A percentile compares a stretch with the other conserved stretches of the same genome.
Conservation (phyloP, 2,797 vertebrate genomes). For the Cirrhinus molitorella region DNA sequence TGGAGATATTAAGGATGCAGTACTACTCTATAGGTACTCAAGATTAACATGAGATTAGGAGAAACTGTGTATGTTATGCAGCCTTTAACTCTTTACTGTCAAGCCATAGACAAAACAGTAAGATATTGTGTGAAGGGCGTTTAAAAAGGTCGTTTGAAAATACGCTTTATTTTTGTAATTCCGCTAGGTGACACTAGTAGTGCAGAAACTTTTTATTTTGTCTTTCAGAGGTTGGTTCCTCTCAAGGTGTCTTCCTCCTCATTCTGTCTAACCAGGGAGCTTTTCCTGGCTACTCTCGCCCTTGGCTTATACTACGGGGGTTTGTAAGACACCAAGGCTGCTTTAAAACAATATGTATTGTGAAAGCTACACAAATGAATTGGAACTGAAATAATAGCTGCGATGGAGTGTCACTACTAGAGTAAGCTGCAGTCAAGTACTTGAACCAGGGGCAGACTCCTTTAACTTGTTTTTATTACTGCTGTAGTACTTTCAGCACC, state of each 20-base stretch:
- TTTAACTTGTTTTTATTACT: background rate
- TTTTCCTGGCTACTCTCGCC: background rate
- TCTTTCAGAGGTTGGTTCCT: constrained; percentile 4
- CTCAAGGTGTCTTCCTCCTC: background rate
- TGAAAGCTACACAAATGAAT: background rate
- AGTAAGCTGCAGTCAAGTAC: background rate
- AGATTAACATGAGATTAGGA: no score
- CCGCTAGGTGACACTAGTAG: background rate
- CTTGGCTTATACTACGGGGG: background rate
- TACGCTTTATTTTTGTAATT: background rate
- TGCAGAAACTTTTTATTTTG: background rate
- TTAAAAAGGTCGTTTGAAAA: background rate
- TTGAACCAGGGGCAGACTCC: background rate
- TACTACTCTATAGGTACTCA: no score
- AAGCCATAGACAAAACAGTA: background rate
- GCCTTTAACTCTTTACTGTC: background rate
- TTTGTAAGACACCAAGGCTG: background rate
- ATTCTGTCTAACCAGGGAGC: background rate
- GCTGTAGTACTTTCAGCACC: background rate
- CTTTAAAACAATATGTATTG: background rate
- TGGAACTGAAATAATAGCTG: constrained; percentile 2
- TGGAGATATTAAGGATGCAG: no score
- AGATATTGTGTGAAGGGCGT: background rate
- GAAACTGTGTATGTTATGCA: no score
- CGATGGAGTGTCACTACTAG: background rate